phyloP scores from a whole-genome alignment of 2,888 invertebrate genomes.

The Melikaiella ostensackeni region DNA sequence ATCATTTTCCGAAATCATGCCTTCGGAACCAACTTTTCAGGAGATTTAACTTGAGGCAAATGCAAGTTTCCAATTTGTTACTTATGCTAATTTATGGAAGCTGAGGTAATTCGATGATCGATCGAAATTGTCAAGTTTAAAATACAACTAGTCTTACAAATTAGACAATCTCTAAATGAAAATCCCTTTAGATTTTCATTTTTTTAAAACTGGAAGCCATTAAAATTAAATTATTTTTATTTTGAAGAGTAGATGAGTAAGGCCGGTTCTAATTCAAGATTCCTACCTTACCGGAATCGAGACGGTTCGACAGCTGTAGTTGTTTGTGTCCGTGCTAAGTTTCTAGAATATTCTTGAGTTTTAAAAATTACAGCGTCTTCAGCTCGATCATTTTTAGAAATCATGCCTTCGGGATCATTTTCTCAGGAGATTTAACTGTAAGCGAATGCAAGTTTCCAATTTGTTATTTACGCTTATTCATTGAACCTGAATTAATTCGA shows the following conservation, averaged over 20 bases:
- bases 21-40: slow-evolving; percentile 9
- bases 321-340: too few species aligned
- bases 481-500: not conserved
- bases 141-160: too few species aligned
- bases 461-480: slow-evolving; percentile 2
- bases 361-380: slow-evolving; percentile 16
- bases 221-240: too few species aligned
- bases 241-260: too few species aligned
- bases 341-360: too few species aligned
- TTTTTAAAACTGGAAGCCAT: too few species aligned
- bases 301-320: too few species aligned
- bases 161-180: too few species aligned
- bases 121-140: too few species aligned
- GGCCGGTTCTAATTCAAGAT: too few species aligned
- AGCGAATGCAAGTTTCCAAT: not conserved
- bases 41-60: slow-evolving; percentile 7
- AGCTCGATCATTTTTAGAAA: slow-evolving; percentile 5
- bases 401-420: not conserved
- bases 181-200: too few species aligned
- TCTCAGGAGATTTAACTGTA: slow-evolving; percentile 2
- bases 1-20: slow-evolving; percentile 21
- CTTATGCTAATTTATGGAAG: not conserved
- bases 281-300: too few species aligned
- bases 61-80: slow-evolving; percentile 16
- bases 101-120: not conserved